Evolutionary conservation across 2,888 invertebrate genomes (phyloP).

Genomic region (Apamea sordens): DNA sequence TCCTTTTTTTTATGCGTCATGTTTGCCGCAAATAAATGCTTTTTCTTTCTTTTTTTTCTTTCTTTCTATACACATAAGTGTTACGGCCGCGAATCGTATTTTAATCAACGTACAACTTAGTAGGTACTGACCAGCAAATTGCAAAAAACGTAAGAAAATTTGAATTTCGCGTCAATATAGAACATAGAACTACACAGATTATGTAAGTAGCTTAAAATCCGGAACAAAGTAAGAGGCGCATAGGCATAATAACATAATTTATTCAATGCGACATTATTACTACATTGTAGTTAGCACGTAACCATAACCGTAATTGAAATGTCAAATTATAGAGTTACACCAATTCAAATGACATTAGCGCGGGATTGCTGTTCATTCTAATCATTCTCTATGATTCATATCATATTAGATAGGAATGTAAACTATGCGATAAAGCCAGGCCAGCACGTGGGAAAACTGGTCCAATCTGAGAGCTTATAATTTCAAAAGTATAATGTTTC

Average conservation of each 20-base stretch:
- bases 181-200: conserved; percentile 55
- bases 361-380: conserved; percentile 6
- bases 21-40: no score
- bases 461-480: neutral
- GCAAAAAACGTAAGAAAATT: no score
- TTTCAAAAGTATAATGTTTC: no score
- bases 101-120: no score
- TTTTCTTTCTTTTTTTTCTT: no score
- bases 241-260: conserved; percentile 55
- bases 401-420: neutral
- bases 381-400: neutral
- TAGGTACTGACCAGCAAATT: no score
- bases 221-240: conserved; percentile 64
- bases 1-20: no score
- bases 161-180: conserved; percentile 41
- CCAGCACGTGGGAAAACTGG: neutral
- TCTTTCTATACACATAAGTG: no score
- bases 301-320: conserved; percentile 53
- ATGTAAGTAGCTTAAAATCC: conserved; percentile 57
- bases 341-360: conserved; percentile 34
- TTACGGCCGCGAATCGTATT: no score
- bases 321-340: conserved; percentile 52
- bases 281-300: conserved; percentile 36
- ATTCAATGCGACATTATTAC: conserved; percentile 57
- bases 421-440: neutral